Percentiles rank a stretch among this genome's conserved stretches.
phyloP scores from a whole-genome alignment of 2,113 vertebrate genomes.

The Saccopteryx leptura region DNA sequence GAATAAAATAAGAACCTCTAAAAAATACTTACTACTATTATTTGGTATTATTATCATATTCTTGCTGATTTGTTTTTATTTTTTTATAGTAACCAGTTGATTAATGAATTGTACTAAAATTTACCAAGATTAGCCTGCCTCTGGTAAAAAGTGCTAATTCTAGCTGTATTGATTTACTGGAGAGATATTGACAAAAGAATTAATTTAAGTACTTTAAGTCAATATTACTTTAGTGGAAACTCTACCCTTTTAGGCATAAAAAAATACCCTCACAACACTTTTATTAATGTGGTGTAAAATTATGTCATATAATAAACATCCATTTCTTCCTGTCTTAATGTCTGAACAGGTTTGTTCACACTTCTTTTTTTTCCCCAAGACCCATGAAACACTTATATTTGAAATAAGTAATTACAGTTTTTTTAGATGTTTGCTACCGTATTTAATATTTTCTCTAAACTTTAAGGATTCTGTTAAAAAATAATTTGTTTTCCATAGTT shows the following conservation, averaged over 20 bases:
- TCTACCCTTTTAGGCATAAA: slow-evolving; percentile 84
- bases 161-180: slow-evolving; percentile 93
- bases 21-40: slow-evolving; percentile 59
- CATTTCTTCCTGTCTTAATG: slow-evolving; percentile 69
- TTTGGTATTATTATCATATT: slow-evolving; percentile 60
- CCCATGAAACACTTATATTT: slow-evolving; percentile 67
- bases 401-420: slow-evolving; percentile 82
- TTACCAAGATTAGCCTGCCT: slow-evolving; percentile 86
- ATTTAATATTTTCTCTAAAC: slow-evolving; percentile 82
- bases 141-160: slow-evolving; percentile 90
- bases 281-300: slow-evolving; percentile 82
- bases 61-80: slow-evolving; percentile 46
- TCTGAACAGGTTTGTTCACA: slow-evolving; percentile 21
- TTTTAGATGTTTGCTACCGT: slow-evolving; percentile 82
- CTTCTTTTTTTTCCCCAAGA: background rate
- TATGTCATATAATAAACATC: slow-evolving; percentile 68
- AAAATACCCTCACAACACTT: slow-evolving; percentile 82
- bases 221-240: slow-evolving; percentile 87
- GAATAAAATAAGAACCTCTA: slow-evolving; percentile 22
- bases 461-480: slow-evolving; percentile 83
- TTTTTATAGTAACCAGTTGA: slow-evolving; percentile 78
- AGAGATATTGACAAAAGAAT: slow-evolving; percentile 92
- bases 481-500: slow-evolving; percentile 85
- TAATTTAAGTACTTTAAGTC: slow-evolving; percentile 92
- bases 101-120: slow-evolving; percentile 87